Evolutionary conservation across 1,140 invertebrate species (phyloP).

Genomic region (Yoshiicerus persimilis): DNA sequence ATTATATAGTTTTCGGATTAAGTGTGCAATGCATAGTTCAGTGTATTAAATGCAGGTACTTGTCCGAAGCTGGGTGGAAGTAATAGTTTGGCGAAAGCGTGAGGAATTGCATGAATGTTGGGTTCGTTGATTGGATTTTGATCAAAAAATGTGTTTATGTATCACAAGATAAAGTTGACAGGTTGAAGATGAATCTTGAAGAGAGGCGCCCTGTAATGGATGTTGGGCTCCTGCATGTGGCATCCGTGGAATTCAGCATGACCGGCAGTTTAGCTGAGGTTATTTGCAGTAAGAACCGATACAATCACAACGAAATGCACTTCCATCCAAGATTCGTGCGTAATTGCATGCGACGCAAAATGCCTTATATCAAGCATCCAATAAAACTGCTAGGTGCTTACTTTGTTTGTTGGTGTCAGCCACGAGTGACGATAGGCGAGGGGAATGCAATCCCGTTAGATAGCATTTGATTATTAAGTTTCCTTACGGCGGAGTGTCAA

Average conservation of each 20-base stretch:
- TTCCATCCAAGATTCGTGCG: not conserved
- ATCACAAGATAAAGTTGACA: not conserved
- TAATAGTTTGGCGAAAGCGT: not conserved
- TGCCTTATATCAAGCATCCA: not conserved
- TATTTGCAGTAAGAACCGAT: not conserved
- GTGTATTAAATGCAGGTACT: too few species aligned
- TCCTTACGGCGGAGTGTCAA: not conserved
- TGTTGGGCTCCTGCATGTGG: not conserved
- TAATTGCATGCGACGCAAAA: not conserved
- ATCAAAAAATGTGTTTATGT: not conserved
- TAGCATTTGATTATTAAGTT: not conserved
- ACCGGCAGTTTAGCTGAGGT: not conserved
- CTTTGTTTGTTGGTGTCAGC: not conserved
- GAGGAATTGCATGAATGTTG: not conserved
- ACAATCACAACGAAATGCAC: not conserved
- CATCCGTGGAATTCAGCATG: not conserved
- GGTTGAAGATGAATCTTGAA: not conserved
- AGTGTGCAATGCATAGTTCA: too few species aligned
- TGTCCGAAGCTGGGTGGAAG: too few species aligned
- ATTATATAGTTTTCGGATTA: too few species aligned
- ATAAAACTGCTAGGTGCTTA: not conserved
- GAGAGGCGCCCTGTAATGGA: not conserved
- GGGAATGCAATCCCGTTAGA: not conserved
- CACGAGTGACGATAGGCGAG: not conserved
- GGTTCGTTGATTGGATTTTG: conserved; percentile 10